These are phyloP conservation scores for Mormyrus lacerda DNA, from an alignment of 2,113 vertebrate species.

Conservation along the genomic window DNA sequence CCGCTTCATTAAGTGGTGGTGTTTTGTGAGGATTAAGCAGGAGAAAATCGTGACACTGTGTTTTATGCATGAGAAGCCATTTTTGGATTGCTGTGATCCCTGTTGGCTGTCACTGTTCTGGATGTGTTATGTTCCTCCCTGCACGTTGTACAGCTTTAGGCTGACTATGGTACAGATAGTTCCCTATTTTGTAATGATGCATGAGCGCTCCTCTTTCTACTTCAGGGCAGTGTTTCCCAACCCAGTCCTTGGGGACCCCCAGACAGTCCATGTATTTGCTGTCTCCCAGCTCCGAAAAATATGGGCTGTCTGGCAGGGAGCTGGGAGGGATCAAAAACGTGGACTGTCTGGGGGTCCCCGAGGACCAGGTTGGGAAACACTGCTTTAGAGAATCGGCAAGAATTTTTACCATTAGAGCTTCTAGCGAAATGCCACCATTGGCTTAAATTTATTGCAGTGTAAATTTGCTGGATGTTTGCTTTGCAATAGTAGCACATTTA, in stretches of 20 bases:
- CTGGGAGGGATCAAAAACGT: neutral
- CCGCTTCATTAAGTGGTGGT: neutral
- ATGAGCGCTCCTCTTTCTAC: neutral
- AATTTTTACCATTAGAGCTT: neutral
- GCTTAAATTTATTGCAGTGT: neutral
- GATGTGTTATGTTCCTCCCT: neutral
- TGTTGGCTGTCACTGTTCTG: neutral
- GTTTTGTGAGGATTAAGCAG: neutral
- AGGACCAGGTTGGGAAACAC: neutral
- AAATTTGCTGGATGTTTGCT: neutral
- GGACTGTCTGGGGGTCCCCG: neutral
- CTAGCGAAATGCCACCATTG: neutral
- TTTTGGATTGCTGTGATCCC: neutral
- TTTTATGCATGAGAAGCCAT: neutral
- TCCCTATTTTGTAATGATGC: neutral
- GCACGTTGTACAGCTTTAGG: neutral
- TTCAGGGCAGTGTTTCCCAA: neutral
- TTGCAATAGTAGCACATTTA: neutral
- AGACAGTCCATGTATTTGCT: neutral
- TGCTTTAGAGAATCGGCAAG: neutral
- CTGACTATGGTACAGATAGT: neutral
- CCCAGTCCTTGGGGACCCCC: neutral
- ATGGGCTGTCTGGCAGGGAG: neutral
- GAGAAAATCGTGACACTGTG: neutral
- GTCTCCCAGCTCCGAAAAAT: neutral